Percentiles rank a stretch among this genome's conserved stretches.
These are phyloP conservation scores for Globodera rostochiensis DNA, from an alignment of 1,140 invertebrate species.

Conservation along the genomic window DNA sequence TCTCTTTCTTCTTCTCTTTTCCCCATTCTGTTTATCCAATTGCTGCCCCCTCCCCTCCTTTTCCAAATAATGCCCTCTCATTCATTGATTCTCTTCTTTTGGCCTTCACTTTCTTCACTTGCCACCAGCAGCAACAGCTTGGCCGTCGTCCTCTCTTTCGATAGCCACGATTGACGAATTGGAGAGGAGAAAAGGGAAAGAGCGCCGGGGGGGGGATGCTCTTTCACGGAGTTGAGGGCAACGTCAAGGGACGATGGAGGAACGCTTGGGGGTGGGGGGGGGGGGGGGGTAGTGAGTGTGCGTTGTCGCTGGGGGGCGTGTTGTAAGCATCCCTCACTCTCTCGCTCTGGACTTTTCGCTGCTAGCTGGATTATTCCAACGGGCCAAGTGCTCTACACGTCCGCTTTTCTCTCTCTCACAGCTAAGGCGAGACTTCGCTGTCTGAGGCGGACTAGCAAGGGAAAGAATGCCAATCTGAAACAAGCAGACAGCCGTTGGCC, in stretches of 20 bases:
- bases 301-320: too few species aligned
- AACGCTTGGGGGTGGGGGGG: too few species aligned
- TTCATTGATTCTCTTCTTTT: not conserved
- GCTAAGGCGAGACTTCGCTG: too few species aligned
- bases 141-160: not conserved
- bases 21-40: too few species aligned
- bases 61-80: too few species aligned
- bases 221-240: too few species aligned
- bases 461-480: not conserved
- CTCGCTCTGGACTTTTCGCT: not conserved
- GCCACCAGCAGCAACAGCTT: not conserved
- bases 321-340: not conserved
- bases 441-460: not conserved
- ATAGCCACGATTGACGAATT: too few species aligned
- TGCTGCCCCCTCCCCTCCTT: too few species aligned
- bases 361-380: not conserved
- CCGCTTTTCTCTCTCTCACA: not conserved
- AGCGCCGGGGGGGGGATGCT: too few species aligned
- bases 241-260: not conserved
- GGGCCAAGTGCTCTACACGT: not conserved
- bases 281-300: too few species aligned
- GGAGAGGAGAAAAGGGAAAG: not conserved
- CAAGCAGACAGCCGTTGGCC: not conserved
- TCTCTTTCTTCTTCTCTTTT: not conserved
- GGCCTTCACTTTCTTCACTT: not conserved